Base-by-base conservation (phyloP, 2,113 vertebrate genomes). In the Montifringilla adamsi region DNA sequence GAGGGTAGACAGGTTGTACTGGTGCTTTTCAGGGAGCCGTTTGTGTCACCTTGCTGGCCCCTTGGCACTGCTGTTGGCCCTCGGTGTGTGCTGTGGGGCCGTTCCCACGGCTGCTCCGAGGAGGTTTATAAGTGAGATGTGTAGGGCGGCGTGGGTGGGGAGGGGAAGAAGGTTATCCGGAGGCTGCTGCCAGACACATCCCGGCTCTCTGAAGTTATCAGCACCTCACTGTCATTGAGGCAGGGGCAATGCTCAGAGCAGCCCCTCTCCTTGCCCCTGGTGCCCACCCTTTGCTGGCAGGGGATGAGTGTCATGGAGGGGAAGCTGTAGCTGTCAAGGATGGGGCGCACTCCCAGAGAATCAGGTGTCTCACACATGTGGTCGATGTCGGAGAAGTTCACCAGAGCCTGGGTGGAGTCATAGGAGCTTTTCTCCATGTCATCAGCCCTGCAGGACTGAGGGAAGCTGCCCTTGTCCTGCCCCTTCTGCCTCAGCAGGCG, bases 401-500 rank as follows among this genome's bases (percentile, higher is more conserved):
- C 98, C 47, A 98, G 96, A 39, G 98, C 98, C 90, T 99, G 99
- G 5, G 98, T 98, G 43, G 98, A 99, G 43, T 99, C 99, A 16
- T 98, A 99, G 52, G 99, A 99, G 95, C 98, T 99, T 98, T 99
- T 99, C 91, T 99, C 99, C 27, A 98, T 98, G 84, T 98, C 98
- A 10, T 98, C 93, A 2, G 97, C 98, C 8, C 97, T 90, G 6
- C 98, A 97, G 15, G 98, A 95, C 95, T 50, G 93, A 66, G 87
- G 88, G 97, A 27, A 97, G 69, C 89, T 98, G 30, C 98, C 94
- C 13, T 96, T 96, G 59, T 97, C 77, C 63, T 98, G 98, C 22
- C 97, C 69, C 35, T 96, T 97, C 59, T 13, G 89, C 30, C 85
- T 94, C 95, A 99, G 98, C 77, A 98, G 97, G 84, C 98, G 98